Evolutionary conservation across 1,140 invertebrate genomes (phyloP).

Genomic region (Sinonovacula constricta): DNA sequence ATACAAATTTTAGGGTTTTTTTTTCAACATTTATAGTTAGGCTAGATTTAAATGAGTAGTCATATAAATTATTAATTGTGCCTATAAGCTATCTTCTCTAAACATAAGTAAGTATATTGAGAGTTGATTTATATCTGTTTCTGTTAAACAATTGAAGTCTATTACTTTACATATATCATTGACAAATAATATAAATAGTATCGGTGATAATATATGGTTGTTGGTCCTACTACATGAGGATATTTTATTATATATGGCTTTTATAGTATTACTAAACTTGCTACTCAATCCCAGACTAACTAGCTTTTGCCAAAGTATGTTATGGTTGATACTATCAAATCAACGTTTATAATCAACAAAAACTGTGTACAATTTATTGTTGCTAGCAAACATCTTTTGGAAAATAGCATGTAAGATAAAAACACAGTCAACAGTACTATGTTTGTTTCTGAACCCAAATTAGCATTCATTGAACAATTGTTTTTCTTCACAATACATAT

Average conservation of each 20-base stretch:
- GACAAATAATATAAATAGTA: slow-evolving; percentile 32
- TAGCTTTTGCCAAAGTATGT: neutral
- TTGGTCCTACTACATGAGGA: slow-evolving; percentile 7
- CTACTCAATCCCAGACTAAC: neutral
- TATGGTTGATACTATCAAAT: slow-evolving; percentile 14
- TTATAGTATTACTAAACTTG: slow-evolving; percentile 9
- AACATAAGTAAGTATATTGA: slow-evolving; percentile 27
- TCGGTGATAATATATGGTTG: slow-evolving; percentile 2
- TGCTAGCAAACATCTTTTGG: neutral
- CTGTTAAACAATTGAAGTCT: slow-evolving; percentile 9
- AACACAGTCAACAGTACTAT: slow-evolving; percentile 3
- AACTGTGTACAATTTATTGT: neutral
- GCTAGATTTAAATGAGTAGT: slow-evolving; percentile 5
- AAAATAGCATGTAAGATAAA: neutral
- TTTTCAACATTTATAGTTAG: slow-evolving; percentile 12
- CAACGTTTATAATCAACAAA: slow-evolving; percentile 19
- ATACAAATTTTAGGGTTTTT: slow-evolving; percentile 22
- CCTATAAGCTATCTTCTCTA: slow-evolving; percentile 18
- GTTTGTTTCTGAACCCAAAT: slow-evolving; percentile 9
- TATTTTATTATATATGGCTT: slow-evolving; percentile 9
- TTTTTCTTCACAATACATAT: neutral
- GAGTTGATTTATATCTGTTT: slow-evolving; percentile 3
- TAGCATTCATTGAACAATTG: neutral
- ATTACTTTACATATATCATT: slow-evolving; percentile 22
- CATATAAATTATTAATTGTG: slow-evolving; percentile 16